These are phyloP conservation scores for Lamproptera curius DNA, from an alignment of 2,888 invertebrate genomes.

Conservation along the genomic window DNA sequence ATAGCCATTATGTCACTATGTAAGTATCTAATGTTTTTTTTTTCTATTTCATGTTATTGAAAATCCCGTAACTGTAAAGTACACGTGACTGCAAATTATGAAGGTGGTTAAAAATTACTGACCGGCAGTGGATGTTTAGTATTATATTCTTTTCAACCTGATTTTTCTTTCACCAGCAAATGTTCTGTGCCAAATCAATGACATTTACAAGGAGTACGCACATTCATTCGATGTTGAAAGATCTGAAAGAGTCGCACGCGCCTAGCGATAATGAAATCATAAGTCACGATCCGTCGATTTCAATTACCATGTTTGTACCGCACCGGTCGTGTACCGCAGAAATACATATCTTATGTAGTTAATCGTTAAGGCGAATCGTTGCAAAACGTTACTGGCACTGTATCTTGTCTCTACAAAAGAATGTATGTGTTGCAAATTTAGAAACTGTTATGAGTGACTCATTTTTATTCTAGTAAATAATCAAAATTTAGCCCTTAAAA, in stretches of 20 bases:
- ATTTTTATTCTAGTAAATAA: not conserved
- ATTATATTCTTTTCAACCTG: too few relatives aligned
- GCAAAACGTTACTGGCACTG: not conserved
- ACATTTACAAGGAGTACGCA: conserved; percentile 24
- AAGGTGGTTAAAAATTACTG: too few relatives aligned
- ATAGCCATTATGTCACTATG: too few relatives aligned
- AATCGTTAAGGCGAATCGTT: not conserved
- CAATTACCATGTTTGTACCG: conserved; percentile 27
- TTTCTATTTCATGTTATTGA: too few relatives aligned
- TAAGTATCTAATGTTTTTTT: too few relatives aligned
- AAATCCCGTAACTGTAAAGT: too few relatives aligned
- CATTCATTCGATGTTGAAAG: conserved; percentile 30
- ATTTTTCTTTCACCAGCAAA: too few relatives aligned
- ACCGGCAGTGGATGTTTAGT: too few relatives aligned
- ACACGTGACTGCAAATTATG: too few relatives aligned
- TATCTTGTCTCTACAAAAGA: conserved; percentile 29
- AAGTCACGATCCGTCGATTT: conserved; percentile 54
- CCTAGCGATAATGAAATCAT: conserved; percentile 51
- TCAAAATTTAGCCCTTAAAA: too few relatives aligned
- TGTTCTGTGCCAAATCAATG: too few relatives aligned
- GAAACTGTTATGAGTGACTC: conserved; percentile 9
- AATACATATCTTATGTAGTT: conserved; percentile 17
- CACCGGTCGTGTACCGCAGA: not conserved
- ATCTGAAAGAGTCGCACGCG: conserved; percentile 42
- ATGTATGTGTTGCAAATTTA: conserved; percentile 27